A percentile compares a stretch with the other conserved stretches of the same genome.
Conservation (phyloP, 2,797 vertebrate species). For the Smutsia gigantea region DNA sequence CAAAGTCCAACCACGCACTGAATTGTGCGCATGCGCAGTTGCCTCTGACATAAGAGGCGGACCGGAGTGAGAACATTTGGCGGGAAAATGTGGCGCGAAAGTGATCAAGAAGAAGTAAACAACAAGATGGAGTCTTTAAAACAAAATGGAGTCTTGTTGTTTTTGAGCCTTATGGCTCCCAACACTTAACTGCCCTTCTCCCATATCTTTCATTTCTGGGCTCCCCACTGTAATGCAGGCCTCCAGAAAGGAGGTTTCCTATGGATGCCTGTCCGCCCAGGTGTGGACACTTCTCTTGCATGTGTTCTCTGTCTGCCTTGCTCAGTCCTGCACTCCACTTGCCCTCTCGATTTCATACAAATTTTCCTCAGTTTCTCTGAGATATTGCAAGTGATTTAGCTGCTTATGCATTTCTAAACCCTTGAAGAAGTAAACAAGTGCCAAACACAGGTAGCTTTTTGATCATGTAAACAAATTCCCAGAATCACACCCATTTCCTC, state of each 20-base stretch:
- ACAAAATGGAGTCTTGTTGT: too few relatives aligned
- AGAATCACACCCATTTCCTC: neutral
- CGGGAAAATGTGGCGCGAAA: too few relatives aligned
- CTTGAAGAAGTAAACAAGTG: neutral
- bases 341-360: neutral
- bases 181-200: too few relatives aligned
- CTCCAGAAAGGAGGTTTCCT: neutral
- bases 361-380: neutral
- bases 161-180: too few relatives aligned
- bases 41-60: too few relatives aligned
- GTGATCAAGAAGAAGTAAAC: too few relatives aligned
- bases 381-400: neutral
- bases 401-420: neutral
- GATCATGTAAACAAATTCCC: neutral
- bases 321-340: too few relatives aligned
- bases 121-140: too few relatives aligned
- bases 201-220: fast-evolving
- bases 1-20: too few relatives aligned
- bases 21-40: too few relatives aligned
- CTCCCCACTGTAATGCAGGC: fast-evolving
- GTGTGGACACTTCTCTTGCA: too few relatives aligned
- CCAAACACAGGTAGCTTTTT: neutral
- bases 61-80: too few relatives aligned
- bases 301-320: neutral
- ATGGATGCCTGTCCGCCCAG: neutral